Base-by-base conservation (phyloP, 1,140 invertebrate species). In the Campoletis sonorensis region DNA sequence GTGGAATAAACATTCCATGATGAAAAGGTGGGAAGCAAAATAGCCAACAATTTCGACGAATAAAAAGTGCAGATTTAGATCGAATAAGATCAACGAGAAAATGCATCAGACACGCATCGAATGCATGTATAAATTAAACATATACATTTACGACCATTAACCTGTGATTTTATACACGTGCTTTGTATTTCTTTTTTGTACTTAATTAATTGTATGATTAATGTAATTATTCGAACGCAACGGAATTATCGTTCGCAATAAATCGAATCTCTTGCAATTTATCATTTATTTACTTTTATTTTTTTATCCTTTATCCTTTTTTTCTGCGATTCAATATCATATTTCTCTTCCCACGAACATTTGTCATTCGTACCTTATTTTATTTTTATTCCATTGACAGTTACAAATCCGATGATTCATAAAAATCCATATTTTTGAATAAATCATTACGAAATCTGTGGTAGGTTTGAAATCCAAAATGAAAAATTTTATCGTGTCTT, bases 111-210 rank as follows among this genome's bases (percentile, higher is more conserved):
- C 4, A 73, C 37, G 33, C 23, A 67, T 67, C 23, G 13, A 67
- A 67, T 10, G 30, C 26, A 45, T 49, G 33, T 73, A 27, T 45
- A 45, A 37, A 49, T 45, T 5, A n/a, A n/a, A n/a, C n/a, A 16
- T 73, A 23, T 73, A 49, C 11, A 23, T 58, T 26, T 79, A 64
- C 58, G 15, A n/a, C 21, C 5, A 23, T 64, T 21, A 82, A 82
- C 72, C 81, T 82, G 81, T 82, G 81, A 82, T 80, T 82, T 72
- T 79, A 58, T 79, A 82, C 40, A 70, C 51, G 64, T 67, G 23
- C 72, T 27, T 75, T 40, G 58, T 79, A 49, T 70, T n/a, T 18
- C 23, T 40, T 78, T 80, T 82, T 76, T 80, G 21, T 79, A 45
- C 45, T 70, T 51, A 40, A 78, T 45, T 70, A 45, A 67, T 68